Evolutionary conservation across 35 echinoderm and acorn worm species (phyloP).

Genomic region (Chiridota heheva): DNA sequence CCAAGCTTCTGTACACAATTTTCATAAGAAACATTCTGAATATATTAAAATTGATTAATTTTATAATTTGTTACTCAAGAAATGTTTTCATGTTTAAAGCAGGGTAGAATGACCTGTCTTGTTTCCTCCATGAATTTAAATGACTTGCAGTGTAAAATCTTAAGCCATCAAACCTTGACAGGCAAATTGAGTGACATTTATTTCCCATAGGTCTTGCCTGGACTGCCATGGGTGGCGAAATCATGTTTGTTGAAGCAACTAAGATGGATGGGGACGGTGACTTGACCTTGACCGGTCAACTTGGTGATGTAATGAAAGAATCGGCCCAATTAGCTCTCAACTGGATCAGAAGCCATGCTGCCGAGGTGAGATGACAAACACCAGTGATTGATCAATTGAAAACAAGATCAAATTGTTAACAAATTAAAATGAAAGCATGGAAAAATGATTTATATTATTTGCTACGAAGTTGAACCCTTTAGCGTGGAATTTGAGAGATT

Average conservation of each 20-base stretch:
- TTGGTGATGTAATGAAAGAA: constrained; percentile 99
- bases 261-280: constrained; percentile 96
- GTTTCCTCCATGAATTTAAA: no score
- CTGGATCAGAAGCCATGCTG: constrained; percentile 93
- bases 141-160: no score
- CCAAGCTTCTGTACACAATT: no score
- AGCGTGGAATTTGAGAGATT: no score
- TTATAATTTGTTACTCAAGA: no score
- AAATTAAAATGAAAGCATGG: not conserved
- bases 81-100: no score
- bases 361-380: constrained; percentile 57
- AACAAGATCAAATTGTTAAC: not conserved
- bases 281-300: constrained; percentile 90
- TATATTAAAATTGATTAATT: no score
- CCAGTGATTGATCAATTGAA: not conserved
- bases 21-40: no score
- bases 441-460: not conserved
- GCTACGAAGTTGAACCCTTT: not conserved
- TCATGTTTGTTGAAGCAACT: constrained; percentile 97
- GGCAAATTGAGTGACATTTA: no score
- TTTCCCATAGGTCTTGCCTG: constrained; percentile 92
- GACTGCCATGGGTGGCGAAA: constrained; percentile 93
- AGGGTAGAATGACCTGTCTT: no score
- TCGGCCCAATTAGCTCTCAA: constrained; percentile 89
- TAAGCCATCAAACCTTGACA: no score